Conservation (phyloP, 2,113 vertebrate genomes). For the Progne subis region DNA sequence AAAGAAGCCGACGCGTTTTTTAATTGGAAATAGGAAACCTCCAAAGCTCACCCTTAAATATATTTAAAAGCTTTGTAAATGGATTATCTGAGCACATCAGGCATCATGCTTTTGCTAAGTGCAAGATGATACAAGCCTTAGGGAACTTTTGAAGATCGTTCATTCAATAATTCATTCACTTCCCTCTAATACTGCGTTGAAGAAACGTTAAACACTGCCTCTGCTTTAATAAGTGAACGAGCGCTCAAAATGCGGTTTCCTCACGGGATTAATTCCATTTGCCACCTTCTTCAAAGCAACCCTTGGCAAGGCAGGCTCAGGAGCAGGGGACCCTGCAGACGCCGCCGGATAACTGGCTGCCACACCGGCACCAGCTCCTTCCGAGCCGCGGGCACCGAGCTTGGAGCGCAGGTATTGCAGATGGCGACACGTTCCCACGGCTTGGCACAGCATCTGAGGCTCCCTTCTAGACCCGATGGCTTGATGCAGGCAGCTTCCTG, state of each 20-base stretch:
- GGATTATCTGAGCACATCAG: constrained; percentile 49
- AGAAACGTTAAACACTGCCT: constrained; percentile 27
- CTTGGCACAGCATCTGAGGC: neutral
- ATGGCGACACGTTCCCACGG: neutral
- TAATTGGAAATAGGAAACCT: neutral
- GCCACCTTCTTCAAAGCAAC: neutral
- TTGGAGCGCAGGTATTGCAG: neutral
- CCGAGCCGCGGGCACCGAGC: neutral
- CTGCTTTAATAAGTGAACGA: constrained; percentile 54
- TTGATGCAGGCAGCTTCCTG: neutral
- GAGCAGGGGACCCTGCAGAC: neutral
- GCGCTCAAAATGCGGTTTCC: constrained; percentile 34
- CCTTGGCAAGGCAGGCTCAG: neutral
- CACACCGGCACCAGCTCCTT: too few relatives aligned
- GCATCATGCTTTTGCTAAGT: constrained; percentile 45
- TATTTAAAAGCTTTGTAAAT: constrained; percentile 56
- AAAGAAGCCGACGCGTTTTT: neutral
- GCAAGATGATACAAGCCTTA: constrained; percentile 54
- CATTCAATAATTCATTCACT: constrained; percentile 70
- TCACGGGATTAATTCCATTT: constrained; percentile 38
- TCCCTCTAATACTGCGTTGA: constrained; percentile 35
- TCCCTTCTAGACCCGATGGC: neutral
- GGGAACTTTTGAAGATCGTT: constrained; percentile 63
- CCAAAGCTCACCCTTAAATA: constrained; percentile 29
- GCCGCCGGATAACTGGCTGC: neutral